Evolutionary conservation across 2,888 invertebrate genomes (phyloP).

Genomic region (Gasteruption jaculator): DNA sequence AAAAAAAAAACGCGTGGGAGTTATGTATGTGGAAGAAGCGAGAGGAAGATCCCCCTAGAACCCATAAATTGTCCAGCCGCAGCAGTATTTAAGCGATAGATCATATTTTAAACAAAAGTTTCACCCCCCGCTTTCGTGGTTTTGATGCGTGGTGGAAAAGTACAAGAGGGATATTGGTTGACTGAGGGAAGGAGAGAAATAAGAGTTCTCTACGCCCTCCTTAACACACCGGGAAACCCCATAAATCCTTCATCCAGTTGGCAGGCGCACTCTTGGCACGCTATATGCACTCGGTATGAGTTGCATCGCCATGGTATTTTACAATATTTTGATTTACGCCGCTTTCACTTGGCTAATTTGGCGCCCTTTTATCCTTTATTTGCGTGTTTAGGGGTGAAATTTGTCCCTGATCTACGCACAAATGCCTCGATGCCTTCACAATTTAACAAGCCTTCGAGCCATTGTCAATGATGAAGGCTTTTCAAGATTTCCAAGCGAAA

Average conservation of each 20-base stretch:
- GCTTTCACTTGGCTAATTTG: constrained; percentile 49
- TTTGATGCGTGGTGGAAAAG: constrained; percentile 11
- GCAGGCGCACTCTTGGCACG: constrained; percentile 26
- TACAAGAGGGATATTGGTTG: not conserved
- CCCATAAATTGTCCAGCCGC: constrained; percentile 45
- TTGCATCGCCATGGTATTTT: constrained; percentile 41
- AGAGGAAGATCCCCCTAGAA: constrained; percentile 19
- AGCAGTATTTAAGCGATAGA: constrained; percentile 49
- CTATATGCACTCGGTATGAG: too few relatives aligned
- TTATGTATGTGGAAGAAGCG: constrained; percentile 19
- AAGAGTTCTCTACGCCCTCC: constrained; percentile 32
- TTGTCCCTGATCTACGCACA: too few relatives aligned
- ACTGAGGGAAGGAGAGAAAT: constrained; percentile 18
- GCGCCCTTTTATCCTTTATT: constrained; percentile 47
- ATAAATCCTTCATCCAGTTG: constrained; percentile 47
- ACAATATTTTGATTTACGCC: constrained; percentile 50
- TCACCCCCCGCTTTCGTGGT: too few relatives aligned
- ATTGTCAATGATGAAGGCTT: too few relatives aligned
- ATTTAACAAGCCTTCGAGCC: constrained; percentile 6
- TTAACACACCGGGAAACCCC: constrained; percentile 36
- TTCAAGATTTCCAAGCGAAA: too few relatives aligned
- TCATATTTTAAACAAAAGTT: constrained; percentile 51
- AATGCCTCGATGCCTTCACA: too few relatives aligned
- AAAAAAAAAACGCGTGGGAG: constrained; percentile 30
- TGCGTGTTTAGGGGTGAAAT: constrained; percentile 46